phyloP scores from a whole-genome alignment of 2,113 vertebrate species.

The Leiothrix lutea region DNA sequence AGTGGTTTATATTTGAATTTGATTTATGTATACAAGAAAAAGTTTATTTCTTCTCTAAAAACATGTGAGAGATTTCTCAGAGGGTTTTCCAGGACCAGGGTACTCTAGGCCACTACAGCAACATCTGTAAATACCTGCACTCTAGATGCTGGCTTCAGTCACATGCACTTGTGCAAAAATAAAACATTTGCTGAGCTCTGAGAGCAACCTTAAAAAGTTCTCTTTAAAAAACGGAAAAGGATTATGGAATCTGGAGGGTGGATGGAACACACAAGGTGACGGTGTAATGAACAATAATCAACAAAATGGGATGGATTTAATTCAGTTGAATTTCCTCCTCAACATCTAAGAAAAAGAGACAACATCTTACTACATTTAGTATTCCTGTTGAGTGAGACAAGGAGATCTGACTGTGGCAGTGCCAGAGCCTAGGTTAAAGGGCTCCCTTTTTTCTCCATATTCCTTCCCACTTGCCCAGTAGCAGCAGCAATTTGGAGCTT shows the following conservation, averaged over 20 bases:
- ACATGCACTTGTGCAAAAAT: background rate
- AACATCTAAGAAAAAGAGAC: background rate
- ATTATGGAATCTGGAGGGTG: background rate
- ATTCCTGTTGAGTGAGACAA: background rate
- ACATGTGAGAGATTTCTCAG: background rate
- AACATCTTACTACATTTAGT: background rate
- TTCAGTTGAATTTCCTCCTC: background rate
- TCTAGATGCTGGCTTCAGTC: background rate
- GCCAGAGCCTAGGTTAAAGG: background rate
- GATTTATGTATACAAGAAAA: background rate
- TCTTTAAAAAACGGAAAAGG: background rate
- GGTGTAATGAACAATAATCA: background rate
- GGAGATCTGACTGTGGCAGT: background rate
- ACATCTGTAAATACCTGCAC: background rate
- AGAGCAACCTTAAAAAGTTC: background rate
- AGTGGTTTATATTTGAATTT: background rate
- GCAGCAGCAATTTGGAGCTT: background rate
- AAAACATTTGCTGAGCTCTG: background rate
- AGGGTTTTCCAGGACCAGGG: background rate
- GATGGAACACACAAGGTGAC: background rate
- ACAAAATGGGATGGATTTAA: background rate
- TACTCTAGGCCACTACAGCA: background rate
- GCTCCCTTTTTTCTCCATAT: background rate
- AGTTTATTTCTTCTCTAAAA: background rate
- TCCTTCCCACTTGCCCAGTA: background rate